Base-by-base conservation (phyloP, 2,888 invertebrate genomes). In the Marasmarcha lunaedactyla region DNA sequence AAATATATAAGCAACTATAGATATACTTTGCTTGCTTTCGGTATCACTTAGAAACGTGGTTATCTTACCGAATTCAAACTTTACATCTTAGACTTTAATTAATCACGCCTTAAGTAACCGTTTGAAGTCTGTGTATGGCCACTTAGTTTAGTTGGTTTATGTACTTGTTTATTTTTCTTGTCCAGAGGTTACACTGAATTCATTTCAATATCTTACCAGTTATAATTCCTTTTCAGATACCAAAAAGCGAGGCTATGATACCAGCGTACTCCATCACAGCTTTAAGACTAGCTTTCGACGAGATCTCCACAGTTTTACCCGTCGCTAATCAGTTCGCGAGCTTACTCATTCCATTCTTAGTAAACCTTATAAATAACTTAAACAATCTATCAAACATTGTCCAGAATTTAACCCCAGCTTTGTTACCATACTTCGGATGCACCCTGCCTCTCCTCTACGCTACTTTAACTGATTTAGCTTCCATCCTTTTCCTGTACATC, bases 321-420 rank as follows among this genome's bases (percentile, higher is more conserved):
- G 51, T 78, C 3, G 79, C 72, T 0, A 79, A 78, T 44, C 74
- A 81, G 25, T 62, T 83, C 0, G 77, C 78, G 0, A 68, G 70
- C 15, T 63, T 81, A 0, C 53, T 83, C 0, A 52, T 83, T 9
- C 81, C 81, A 0, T 83, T 83, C 51, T 48, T 83, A 0, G 70
- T 79, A 7, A 81, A 81, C 49, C 45, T 83, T 0, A 79, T 83
- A 35, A 83, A 81, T 40, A 83, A 83, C 36, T 39, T 83, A 1
- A 81, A 83, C 43, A 81, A 81, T 36, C 35, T 83, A 0, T 81
- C 81, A 0, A 83, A 83, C 34, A 81, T 83, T 0, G 74, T 83
- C 0, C 81, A 81, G 37, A 83, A 83, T 37, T 40, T 83, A 1
- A 83, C 81, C 0, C 81, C 81, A 12, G 81, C 83, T 0, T 42